Evolutionary conservation across 2,888 invertebrate genomes (phyloP), one percentile per base, ranked within the genome.

Genomic region (Troides oblongomaculatus): DNA sequence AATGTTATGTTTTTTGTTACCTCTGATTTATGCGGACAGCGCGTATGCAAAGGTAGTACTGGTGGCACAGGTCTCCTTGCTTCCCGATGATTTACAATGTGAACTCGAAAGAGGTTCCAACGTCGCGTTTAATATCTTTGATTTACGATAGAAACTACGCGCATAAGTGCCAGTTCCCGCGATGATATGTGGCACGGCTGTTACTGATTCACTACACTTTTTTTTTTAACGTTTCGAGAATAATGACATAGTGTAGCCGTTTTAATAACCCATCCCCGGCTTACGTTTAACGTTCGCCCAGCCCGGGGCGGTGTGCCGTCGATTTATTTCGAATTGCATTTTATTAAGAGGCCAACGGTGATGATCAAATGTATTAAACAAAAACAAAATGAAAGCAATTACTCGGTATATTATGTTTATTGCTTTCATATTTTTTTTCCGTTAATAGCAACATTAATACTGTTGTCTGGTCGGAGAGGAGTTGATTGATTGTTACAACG

Each of bases 91-190:
- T 92, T 92, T 92, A 92, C 90, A 87, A 84, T 90, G 89, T 88
- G 90, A 91, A 90, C 92, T 90, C 85, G 84, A 90, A 91, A 90
- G 92, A 92, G 91, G 91, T 90, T 89, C 91, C 89, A 87, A 89
- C 89, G 87, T 89, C 85, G 87, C 85, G 88, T 91, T 92, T 92
- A 92, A 92, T 92, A 92, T 92, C 85, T 90, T 91, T 92, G 92
- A 92, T 92, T 92, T 92, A 92, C 90, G 92, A 89, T 89, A 89
- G 90, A 90, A 89, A 90, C 90, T 89, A 89, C 88, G 83, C 85
- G 86, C 84, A 86, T 90, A 91, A 90, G 87, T 88, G 88, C 90
- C 89, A 89, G 88, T 86, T 88, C 84, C 81, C 79, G 74, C 85
- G 86, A 88, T 91, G 91, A 92, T 91, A 90, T 91, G 92, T 90